Evolutionary conservation across 2,888 invertebrate genomes (phyloP).

Genomic region (Clusia tigrina): DNA sequence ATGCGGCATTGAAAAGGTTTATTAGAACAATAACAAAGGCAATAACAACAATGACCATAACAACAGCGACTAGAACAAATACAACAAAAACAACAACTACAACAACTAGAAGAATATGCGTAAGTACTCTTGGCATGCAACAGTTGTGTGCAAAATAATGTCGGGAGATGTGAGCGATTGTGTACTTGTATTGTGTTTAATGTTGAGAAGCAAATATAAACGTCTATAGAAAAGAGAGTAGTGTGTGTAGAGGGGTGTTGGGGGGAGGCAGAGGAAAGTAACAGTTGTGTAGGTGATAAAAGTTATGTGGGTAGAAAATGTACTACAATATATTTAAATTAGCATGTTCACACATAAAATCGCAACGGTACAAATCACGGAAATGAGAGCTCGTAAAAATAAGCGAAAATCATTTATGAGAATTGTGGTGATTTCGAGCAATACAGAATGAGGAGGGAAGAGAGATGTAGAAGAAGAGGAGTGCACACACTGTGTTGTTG

Average conservation of each 20-base stretch:
- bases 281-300: background rate
- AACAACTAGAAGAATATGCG: constrained; percentile 5
- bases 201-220: background rate
- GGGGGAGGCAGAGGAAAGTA: background rate
- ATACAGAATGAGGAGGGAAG: too few relatives aligned
- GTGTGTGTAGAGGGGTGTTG: background rate
- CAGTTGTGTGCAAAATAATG: constrained; percentile 35
- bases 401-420: too few relatives aligned
- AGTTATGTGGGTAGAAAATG: background rate
- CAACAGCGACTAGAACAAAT: too few relatives aligned
- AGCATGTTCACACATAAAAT: too few relatives aligned
- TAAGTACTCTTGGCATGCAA: constrained; percentile 41
- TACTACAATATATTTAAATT: too few relatives aligned
- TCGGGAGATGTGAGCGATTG: background rate
- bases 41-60: too few relatives aligned
- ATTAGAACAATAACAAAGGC: background rate
- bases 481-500: too few relatives aligned
- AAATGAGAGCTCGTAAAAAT: too few relatives aligned
- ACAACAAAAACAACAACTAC: constrained; percentile 14
- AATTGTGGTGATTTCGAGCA: too few relatives aligned
- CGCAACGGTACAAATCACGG: too few relatives aligned
- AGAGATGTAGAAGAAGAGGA: too few relatives aligned
- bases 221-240: background rate
- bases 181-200: background rate
- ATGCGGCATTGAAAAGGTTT: background rate